Conservation (phyloP, 2,797 vertebrate genomes). For the Sarcoramphus papa region DNA sequence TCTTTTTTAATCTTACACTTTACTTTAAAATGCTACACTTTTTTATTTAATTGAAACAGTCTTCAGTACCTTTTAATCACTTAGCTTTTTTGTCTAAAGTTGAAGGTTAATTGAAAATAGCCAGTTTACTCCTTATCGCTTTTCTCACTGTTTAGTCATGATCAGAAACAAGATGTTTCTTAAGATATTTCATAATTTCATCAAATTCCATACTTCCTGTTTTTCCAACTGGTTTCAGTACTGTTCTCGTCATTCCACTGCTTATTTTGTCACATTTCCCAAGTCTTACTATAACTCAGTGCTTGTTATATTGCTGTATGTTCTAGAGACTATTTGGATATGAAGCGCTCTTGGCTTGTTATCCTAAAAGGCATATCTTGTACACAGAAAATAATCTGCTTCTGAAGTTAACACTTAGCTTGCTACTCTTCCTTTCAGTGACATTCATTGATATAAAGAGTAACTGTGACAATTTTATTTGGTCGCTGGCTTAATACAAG, state of each 20-base stretch:
- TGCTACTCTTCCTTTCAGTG: neutral
- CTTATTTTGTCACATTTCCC: conserved; percentile 45
- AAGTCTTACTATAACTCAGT: neutral
- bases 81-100: neutral
- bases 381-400: neutral
- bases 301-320: neutral
- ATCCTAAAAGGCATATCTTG: neutral
- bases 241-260: neutral
- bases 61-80: neutral
- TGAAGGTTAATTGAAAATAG: neutral
- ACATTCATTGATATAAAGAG: neutral
- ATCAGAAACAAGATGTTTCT: neutral
- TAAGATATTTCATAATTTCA: neutral
- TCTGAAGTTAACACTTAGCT: neutral
- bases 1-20: neutral
- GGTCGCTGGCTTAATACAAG: neutral
- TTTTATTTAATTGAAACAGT: neutral
- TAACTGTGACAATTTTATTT: neutral
- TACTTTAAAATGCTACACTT: neutral
- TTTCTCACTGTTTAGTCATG: neutral
- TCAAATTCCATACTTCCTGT: neutral
- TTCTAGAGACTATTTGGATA: neutral
- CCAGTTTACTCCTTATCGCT: neutral
- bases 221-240: conserved; percentile 15
- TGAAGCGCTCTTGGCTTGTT: neutral